Base-by-base conservation (phyloP, 1,140 invertebrate species). In the Lasioglossum albipes region DNA sequence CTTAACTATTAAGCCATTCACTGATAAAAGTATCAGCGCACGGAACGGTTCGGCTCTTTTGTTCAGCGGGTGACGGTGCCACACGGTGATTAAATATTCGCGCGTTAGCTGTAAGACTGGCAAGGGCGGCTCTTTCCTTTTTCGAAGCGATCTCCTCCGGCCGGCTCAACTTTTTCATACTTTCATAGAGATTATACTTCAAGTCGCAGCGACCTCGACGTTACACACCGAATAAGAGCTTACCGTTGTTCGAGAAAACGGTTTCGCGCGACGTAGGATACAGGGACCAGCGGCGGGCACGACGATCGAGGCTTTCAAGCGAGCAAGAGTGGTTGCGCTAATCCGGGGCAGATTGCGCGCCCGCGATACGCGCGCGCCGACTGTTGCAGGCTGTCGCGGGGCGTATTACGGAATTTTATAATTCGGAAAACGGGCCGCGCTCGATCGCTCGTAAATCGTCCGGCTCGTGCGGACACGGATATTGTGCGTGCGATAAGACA, bases 401-500 rank as follows among this genome's bases (percentile, higher is more conserved):
- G 45, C 7, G 10, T 6, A 7, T 27, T 52, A 68, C 16, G 42
- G 12, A 31, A 61, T 76, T 69, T 76, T 61, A n/a, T 42, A n/a
- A 57, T 16, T n/a, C 49, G 49, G 31, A 7, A 68, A 65, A n/a
- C n/a, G n/a, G n/a, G n/a, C n/a, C n/a, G n/a, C 72, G 27, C 54
- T 20, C 18, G 22, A 68, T 69, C 65, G 41, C 67, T 45, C 68
- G 41, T 79, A 64, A 79, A 72, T 57, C 10, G 52, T 61, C 20
- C 27, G 2, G 22, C 45, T 49, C 66, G 42, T 13, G 42, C 42
- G n/a, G 66, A 27, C 66, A 68, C 66, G 66, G 7, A 76, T 69
- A 81, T 62, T 76, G 69, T 64, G 54, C 73, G 73, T 49, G 73
- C 79, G 36, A 45, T 57, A 22, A 76, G 67, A 81, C 54, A 79